Evolutionary conservation across 2,113 vertebrate species (phyloP).

Genomic region (Dasyurus viverrinus): DNA sequence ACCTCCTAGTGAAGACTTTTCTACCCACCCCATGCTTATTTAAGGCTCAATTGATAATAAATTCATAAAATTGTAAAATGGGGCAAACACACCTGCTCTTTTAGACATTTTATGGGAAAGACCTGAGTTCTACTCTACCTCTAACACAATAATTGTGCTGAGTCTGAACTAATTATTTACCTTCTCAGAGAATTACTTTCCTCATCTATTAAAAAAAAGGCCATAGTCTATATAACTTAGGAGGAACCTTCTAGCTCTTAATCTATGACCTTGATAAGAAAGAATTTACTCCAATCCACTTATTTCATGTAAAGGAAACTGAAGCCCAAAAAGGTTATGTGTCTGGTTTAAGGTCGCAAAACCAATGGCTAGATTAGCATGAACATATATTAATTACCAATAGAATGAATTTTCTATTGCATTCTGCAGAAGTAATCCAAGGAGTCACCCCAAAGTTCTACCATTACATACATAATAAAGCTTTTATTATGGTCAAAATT

Average conservation of each 20-base stretch:
- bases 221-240: background rate
- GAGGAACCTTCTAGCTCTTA: background rate
- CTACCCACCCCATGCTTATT: background rate
- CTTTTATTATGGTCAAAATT: background rate
- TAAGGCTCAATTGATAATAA: background rate
- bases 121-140: background rate
- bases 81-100: background rate
- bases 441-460: background rate
- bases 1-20: background rate
- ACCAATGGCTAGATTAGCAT: no score
- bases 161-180: background rate
- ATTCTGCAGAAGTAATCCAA: background rate
- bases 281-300: background rate
- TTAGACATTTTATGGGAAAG: background rate
- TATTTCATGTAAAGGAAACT: background rate
- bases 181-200: background rate
- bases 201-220: background rate
- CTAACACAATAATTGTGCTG: background rate
- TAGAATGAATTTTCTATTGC: background rate
- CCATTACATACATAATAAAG: background rate
- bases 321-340: background rate
- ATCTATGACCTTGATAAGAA: background rate
- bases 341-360: background rate
- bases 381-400: background rate
- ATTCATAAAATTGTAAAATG: background rate